Base-by-base conservation (phyloP, 2,888 invertebrate genomes). In the Chloroclysta siterata region DNA sequence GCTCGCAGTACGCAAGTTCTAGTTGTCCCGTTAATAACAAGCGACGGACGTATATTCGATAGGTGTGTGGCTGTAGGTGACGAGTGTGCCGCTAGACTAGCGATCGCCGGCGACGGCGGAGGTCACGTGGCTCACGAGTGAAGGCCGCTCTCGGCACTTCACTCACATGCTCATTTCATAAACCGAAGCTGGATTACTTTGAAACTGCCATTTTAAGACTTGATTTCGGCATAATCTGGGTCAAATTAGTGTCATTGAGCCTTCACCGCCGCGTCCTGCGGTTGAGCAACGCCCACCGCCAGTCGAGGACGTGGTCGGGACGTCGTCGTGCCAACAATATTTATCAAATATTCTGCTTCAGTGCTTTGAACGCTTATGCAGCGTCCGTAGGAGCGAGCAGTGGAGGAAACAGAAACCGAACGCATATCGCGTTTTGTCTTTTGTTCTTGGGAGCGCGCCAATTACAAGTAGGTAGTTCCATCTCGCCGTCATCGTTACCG, bases 191-290 rank as follows among this genome's bases (percentile, higher is more conserved):
- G 48, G 41, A 56, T 41, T 41, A 14, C 33, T 47, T 47, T 48
- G 8, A 5, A 39, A 28, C 56, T 14, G 11, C 39, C 47, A 36
- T 22, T 47, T 47, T 28, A 22, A 46, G 17, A 46, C 46, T 17
- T 10, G 17, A 46, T 46, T 4, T 11, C 11, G 47, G 6, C 54
- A 29, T 29, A 55, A 48, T 48, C 28, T 56, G 48, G 39, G 47
- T 56, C 41, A 50, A 50, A 50, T 33, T 4, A 33, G 28, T 41
- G 57, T 15, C 50, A 42, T 28, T 41, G 41, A 41, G 41, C 11
- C 41, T 41, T 29, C 57, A 28, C 57, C 29, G 22, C 48, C 15
- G 14, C 29, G 14, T 29, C 29, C 53, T 15, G 53, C 22, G 53
- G 42, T 42, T 42, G 41, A 39, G 53, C 41, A 53, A 39, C 22